Conservation (phyloP, 2,888 invertebrate species). For the Kuschelorhynchus macadamiae region DNA sequence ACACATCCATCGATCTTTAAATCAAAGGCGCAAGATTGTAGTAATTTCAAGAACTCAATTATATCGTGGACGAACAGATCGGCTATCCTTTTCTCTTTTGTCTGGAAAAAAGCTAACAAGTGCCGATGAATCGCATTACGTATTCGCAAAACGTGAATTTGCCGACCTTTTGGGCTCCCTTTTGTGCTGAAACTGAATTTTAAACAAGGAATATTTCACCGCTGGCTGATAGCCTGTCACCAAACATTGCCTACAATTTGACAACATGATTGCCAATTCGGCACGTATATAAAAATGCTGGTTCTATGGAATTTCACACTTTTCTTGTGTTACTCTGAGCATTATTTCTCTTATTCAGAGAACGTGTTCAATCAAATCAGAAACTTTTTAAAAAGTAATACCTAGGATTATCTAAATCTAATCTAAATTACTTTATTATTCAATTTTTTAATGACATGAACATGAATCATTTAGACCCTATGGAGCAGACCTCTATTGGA, state of each 20-base stretch:
- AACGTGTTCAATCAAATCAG: too few relatives aligned
- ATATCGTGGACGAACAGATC: slow-evolving; percentile 39
- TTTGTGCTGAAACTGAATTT: slow-evolving; percentile 62
- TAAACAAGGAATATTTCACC: slow-evolving; percentile 64
- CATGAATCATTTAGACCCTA: too few relatives aligned
- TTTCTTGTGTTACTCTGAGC: too few relatives aligned
- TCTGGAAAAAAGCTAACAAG: slow-evolving; percentile 41
- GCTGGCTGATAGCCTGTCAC: slow-evolving; percentile 62
- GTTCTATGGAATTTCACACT: background rate
- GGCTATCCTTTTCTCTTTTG: slow-evolving; percentile 28
- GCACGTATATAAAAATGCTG: slow-evolving; percentile 56
- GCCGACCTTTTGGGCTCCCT: slow-evolving; percentile 55
- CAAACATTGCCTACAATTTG: slow-evolving; percentile 63
- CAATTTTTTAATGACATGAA: too few relatives aligned
- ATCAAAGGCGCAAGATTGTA: slow-evolving; percentile 37
- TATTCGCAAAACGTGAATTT: slow-evolving; percentile 55
- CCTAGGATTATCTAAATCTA: too few relatives aligned
- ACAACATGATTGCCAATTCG: slow-evolving; percentile 63
- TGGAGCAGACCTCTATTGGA: too few relatives aligned
- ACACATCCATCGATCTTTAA: slow-evolving; percentile 24
- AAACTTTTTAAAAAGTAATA: too few relatives aligned
- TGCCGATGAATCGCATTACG: slow-evolving; percentile 53
- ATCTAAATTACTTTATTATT: too few relatives aligned
- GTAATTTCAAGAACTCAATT: slow-evolving; percentile 46
- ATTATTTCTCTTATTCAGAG: too few relatives aligned